Base-by-base conservation (phyloP, 2,113 vertebrate genomes). In the Apteryx mantelli region DNA sequence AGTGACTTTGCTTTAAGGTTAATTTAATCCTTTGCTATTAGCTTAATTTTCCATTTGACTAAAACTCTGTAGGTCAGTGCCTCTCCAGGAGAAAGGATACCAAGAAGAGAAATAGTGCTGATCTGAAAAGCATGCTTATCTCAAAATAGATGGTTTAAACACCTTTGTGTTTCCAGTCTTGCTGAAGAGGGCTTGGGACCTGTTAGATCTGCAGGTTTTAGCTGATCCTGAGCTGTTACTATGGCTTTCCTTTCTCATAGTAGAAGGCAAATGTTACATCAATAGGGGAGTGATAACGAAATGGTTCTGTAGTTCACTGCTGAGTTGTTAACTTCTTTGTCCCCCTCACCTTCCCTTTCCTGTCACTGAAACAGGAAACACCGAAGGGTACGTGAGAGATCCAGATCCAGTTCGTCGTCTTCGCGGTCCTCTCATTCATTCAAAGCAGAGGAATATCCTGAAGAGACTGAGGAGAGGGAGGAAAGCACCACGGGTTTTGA, bases 321-420 rank as follows among this genome's bases (percentile, higher is more conserved):
- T 28, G 74, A 82, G 18, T 64, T 50, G 24, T 3, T 90, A 55
- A 77, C 70, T 12, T 46, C 42, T 22, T 14, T n/a, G 86, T 52
- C 65, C 86, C 30, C 7, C 13, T 96, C 64, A 70, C 60, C 64
- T 60, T 64, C 26, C 1, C 0, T 77, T 79, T 88, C 36, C 71
- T 83, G 0, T 78, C 79, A 1, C 61, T 38, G 93, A 7, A 95
- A 63, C 93, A 99, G 99, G 98, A 99, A 99, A 96, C 99, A 98
- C 93, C 98, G 99, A 83, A 98, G 98, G 96, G 98, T 99, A 20
- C 98, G 99, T 34, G 99, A 99, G 93, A 98, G 99, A 48, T 99
- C 99, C 87, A 98, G 98, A 56, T 99, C 99, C 4, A 99, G 99
- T 3, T 99, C 99, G 0, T 99, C 99, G 0, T 99, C 99, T 2